Percentiles rank a stretch among this genome's conserved stretches.
phyloP scores from a whole-genome alignment of 53 echinoderm and acorn worm genomes.

The Luidia sarsii region DNA sequence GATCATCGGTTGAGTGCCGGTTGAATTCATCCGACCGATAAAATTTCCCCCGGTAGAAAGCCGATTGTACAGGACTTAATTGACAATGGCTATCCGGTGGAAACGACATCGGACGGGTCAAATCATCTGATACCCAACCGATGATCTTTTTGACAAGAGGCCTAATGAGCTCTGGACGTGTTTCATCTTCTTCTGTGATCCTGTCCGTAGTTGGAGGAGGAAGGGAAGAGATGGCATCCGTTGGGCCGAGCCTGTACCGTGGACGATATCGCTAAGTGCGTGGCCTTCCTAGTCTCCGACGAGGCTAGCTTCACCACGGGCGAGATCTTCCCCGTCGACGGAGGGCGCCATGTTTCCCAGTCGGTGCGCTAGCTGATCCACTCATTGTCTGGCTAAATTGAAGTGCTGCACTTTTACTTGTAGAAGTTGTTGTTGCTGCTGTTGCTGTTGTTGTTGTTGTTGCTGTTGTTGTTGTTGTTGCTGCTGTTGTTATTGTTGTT shows the following conservation, averaged over 20 bases:
- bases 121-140: too few relatives aligned
- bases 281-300: constrained; percentile 57
- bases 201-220: constrained; percentile 6
- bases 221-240: constrained; percentile 38
- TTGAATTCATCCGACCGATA: too few relatives aligned
- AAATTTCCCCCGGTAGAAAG: too few relatives aligned
- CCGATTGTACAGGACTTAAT: too few relatives aligned
- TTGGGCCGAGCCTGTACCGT: constrained; percentile 40
- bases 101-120: too few relatives aligned
- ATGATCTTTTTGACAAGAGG: too few relatives aligned
- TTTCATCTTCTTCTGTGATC: too few relatives aligned
- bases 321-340: constrained; percentile 48
- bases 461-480: neutral
- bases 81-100: too few relatives aligned
- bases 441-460: too few relatives aligned
- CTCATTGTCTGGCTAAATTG: neutral
- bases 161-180: too few relatives aligned
- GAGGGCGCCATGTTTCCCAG: constrained; percentile 44
- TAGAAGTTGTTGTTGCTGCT: neutral
- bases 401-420: neutral
- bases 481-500: neutral
- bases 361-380: constrained; percentile 31
- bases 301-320: constrained; percentile 57
- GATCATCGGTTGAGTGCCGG: too few relatives aligned
- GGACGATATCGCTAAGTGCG: constrained; percentile 42